Evolutionary conservation across 1,140 invertebrate genomes (phyloP).

Genomic region (Gryon sp.): DNA sequence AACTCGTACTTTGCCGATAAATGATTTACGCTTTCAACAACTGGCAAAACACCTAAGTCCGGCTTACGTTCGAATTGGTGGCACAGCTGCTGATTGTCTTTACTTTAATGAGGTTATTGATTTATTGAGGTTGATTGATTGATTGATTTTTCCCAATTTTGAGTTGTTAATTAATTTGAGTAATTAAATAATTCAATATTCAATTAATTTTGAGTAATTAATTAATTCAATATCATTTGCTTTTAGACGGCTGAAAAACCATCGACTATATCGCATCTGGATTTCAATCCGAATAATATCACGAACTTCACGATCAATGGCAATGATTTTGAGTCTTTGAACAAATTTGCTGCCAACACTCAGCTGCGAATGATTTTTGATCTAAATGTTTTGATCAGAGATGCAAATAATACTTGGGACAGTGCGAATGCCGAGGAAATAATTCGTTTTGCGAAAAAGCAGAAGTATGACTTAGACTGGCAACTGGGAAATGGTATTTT

Average conservation of each 20-base stretch:
- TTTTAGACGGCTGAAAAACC: conserved; percentile 16
- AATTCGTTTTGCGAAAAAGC: conserved; percentile 81
- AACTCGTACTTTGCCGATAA: conserved; percentile 67
- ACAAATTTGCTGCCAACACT: conserved; percentile 81
- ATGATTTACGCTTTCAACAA: conserved; percentile 77
- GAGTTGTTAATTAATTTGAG: too few relatives aligned
- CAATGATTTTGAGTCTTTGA: conserved; percentile 76
- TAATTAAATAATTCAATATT: too few relatives aligned
- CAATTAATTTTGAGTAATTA: conserved; percentile 6
- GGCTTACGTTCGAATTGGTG: conserved; percentile 83
- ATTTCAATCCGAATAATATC: conserved; percentile 66
- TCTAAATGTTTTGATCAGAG: conserved; percentile 84
- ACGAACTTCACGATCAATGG: conserved; percentile 73
- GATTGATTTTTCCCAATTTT: too few relatives aligned
- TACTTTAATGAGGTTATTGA: conserved; percentile 79
- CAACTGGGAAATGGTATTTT: conserved; percentile 86
- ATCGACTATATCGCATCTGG: conserved; percentile 6
- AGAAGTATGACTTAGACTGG: conserved; percentile 82
- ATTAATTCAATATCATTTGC: conserved; percentile 10
- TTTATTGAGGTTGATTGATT: too few relatives aligned
- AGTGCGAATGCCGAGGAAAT: conserved; percentile 83
- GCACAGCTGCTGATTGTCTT: conserved; percentile 84
- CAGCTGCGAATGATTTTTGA: conserved; percentile 84
- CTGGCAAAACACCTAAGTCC: conserved; percentile 81
- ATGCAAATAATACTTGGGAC: conserved; percentile 82